Conservation (phyloP, 2,797 vertebrate species). For the Gymnoscopelus braueri region DNA sequence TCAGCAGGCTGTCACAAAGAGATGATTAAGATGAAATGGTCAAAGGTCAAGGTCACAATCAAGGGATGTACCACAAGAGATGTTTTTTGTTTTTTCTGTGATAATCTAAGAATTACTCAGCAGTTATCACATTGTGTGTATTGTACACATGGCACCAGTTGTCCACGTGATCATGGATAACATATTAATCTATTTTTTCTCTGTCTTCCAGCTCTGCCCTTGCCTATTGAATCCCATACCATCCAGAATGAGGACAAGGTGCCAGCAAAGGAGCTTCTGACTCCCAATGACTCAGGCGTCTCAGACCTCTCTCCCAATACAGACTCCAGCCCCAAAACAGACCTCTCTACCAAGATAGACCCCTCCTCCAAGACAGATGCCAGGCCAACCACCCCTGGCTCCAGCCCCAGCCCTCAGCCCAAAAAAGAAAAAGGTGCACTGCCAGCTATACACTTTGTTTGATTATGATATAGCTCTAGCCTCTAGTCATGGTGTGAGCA, state of each 20-base stretch:
- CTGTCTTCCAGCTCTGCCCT: constrained; percentile 67
- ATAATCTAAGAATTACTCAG: not conserved
- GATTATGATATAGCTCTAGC: not conserved
- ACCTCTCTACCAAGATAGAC: constrained; percentile 65
- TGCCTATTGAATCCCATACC: constrained; percentile 60
- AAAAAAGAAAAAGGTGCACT: constrained; percentile 83
- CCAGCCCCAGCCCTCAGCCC: constrained; percentile 64
- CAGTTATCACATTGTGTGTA: not conserved
- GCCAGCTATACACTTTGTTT: not conserved
- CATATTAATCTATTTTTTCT: not conserved
- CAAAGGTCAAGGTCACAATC: no score
- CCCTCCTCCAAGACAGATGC: constrained; percentile 63
- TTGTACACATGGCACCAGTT: not conserved
- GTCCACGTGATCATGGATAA: not conserved
- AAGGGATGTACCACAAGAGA: no score
- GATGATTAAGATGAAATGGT: no score
- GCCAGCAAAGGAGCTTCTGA: constrained; percentile 61
- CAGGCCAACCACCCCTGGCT: constrained; percentile 60
- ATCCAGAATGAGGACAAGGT: constrained; percentile 64
- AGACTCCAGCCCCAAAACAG: constrained; percentile 68
- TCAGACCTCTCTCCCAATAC: constrained; percentile 74
- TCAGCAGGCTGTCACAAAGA: no score
- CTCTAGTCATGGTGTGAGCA: not conserved
- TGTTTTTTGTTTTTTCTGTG: no score
- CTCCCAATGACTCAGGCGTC: constrained; percentile 75